Evolutionary conservation across 2,113 vertebrate species (phyloP), one percentile per base, ranked within the genome.

Genomic region (Mobula hypostoma): DNA sequence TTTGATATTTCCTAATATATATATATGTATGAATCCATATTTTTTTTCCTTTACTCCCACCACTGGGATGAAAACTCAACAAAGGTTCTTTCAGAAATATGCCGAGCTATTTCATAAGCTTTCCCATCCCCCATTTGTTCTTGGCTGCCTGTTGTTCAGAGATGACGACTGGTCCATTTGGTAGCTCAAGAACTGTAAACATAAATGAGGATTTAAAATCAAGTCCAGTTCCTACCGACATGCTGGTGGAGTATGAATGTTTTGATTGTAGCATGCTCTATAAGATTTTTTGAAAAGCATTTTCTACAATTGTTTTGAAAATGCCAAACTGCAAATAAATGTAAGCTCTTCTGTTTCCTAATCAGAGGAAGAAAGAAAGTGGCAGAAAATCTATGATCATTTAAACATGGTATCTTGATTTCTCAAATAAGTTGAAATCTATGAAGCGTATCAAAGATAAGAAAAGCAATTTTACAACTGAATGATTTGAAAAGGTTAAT

Each of bases 401-500:
- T 70, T 72, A 92, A 40, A 11, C 8, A 72, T 72, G 32, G 9
- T 6, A 2, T 29, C 36, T 92, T 92, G 32, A n/a, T 72, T 70
- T 36, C 15, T 12, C 21, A 9, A 17, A 72, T 40, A 40, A 66
- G 19, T 4, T 40, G 19, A 92, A 92, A 72, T 92, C 72, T 68
- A n/a, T 92, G 90, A 40, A 92, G 68, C 19, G 19, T 40, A 92
- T 27, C 63, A 36, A 70, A 68, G 32, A 72, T 74, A 8, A 72
- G 66, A 72, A 48, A 70, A 72, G 90, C 68, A 40, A 92, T 72
- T 92, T 92, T 92, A 72, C 90, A 92, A 72, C 90, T 92, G 66
- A 72, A 66, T 72, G 90, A 92, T 92, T 92, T 92, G 90, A 36
- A 72, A 92, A 92, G 91, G 68, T 93, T 93, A 74, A 76, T 56